phyloP scores from a whole-genome alignment of 2,888 invertebrate genomes.

The Andrena flavipes region DNA sequence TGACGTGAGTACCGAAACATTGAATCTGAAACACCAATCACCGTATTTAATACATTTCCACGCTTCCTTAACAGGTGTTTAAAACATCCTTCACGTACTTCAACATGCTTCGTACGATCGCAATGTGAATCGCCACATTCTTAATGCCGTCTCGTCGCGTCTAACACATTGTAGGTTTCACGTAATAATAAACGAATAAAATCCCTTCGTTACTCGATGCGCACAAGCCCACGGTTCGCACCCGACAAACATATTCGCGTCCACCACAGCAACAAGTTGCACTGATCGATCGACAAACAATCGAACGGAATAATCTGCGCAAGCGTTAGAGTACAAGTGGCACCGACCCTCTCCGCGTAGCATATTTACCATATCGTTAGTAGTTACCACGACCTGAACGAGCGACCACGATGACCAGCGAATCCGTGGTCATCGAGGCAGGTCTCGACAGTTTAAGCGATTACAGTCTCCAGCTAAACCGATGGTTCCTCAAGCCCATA shows the following conservation, averaged over 20 bases:
- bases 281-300: constrained; percentile 14
- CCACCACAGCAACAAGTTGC: neutral
- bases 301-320: neutral
- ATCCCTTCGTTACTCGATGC: neutral
- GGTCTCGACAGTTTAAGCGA: neutral
- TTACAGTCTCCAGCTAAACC: constrained; percentile 56
- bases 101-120: constrained; percentile 45
- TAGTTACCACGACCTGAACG: neutral
- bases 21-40: neutral
- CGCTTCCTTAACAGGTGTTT: constrained; percentile 30
- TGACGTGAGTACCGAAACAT: constrained; percentile 60
- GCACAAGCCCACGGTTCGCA: neutral
- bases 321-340: neutral
- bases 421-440: neutral
- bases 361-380: neutral
- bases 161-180: neutral
- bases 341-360: neutral
- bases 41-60: neutral
- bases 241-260: neutral
- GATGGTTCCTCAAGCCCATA: constrained; percentile 64
- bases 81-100: constrained; percentile 49
- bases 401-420: neutral
- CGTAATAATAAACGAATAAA: neutral
- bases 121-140: neutral
- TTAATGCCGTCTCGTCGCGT: neutral